Base-by-base conservation (phyloP, 2,888 invertebrate genomes). In the Metallyticus violacea region DNA sequence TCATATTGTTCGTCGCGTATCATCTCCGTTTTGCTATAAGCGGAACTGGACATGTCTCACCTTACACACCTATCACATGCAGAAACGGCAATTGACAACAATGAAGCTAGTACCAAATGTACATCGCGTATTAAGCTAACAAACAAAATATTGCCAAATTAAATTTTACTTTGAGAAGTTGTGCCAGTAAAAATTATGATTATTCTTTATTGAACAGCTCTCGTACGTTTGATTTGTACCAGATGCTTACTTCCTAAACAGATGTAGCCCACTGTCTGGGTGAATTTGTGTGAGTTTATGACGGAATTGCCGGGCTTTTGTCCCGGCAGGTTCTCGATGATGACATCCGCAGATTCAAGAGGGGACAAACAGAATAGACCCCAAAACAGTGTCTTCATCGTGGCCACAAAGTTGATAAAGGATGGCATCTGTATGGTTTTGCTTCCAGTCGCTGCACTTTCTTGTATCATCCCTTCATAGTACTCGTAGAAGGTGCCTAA, bases 381-480 rank as follows among this genome's bases (percentile, higher is more conserved):
- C 95, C 95, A 96, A 90, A 95, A 96, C 85, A 95, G 92, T 0
- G 95, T 95, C 89, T 94, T 94, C 81, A 95, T 89, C 0, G 95
- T 94, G 22, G 93, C 92, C 5, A 91, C 88, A 80, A 95, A 93
- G 89, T 93, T 93, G 7, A 94, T 93, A 90, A 95, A 95, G 0
- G 94, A 94, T 2, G 93, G 93, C 3, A 93, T 93, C 92, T 94
- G 93, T 85, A 92, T 93, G 30, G 93, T 93, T 91, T 94, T 94
- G 88, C 94, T 93, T 28, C 94, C 94, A 26, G 93, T 93, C 1
- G 91, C 91, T 88, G 93, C 93, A 88, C 94, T 94, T 82, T 92
- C 92, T 86, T 93, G 93, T 1, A 93, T 93, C 94, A 94, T 94
- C 0, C 94, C 94, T 62, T 93, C 93, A 90, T 95, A 96, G 89